Evolutionary conservation across 1,140 invertebrate genomes (phyloP).

Genomic region (Metopolophium dirhodum): DNA sequence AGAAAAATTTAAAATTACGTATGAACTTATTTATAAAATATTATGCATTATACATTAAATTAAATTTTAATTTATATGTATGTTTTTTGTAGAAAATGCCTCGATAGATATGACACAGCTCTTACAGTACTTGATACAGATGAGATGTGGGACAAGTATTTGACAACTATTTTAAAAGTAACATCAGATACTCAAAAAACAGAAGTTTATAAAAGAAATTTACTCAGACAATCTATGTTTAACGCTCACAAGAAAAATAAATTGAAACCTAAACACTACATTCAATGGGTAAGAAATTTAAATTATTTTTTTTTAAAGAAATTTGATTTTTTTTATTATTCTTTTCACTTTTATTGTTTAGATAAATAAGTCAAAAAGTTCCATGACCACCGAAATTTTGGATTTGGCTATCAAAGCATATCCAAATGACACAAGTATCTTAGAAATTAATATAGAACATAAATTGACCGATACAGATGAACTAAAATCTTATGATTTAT

Average conservation of each 20-base stretch:
- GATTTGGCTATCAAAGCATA: not conserved
- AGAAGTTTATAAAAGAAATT: constrained; percentile 27
- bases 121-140: constrained; percentile 28
- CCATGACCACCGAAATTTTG: constrained; percentile 1
- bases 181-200: not conserved
- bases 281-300: constrained; percentile 25
- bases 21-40: not conserved
- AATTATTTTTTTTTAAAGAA: not conserved
- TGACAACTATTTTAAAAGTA: constrained; percentile 21
- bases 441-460: not conserved
- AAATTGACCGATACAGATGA: not conserved
- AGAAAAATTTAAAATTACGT: constrained; percentile 46
- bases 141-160: constrained; percentile 41
- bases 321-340: not conserved
- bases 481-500: not conserved
- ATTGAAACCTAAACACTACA: constrained; percentile 37
- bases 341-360: not conserved
- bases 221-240: constrained; percentile 28
- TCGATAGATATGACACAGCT: constrained; percentile 29
- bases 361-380: not conserved
- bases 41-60: not conserved
- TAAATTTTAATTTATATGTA: not conserved
- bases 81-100: constrained; percentile 39
- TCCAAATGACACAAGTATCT: constrained; percentile 22
- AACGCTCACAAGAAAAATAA: constrained; percentile 45